Base-by-base conservation (phyloP, 2,113 vertebrate genomes). In the Aptenodytes forsteri region DNA sequence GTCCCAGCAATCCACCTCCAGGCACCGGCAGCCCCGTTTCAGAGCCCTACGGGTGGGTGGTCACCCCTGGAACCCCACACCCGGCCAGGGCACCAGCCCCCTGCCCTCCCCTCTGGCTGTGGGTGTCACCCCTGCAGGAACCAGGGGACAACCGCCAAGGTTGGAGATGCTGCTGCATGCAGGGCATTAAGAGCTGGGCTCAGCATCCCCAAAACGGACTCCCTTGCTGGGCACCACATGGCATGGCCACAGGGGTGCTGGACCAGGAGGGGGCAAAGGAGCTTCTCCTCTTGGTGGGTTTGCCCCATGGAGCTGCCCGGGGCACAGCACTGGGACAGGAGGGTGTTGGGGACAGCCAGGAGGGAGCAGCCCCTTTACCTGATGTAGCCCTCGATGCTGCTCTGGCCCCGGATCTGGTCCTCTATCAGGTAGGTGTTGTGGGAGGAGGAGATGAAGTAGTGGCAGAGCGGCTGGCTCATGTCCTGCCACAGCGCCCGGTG, bases 1-100 rank as follows among this genome's bases (percentile, higher is more conserved):
- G 8, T 99, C 99, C 99, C 99, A 99, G 94, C 99, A 99, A 96
- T 99, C 99, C 93, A 99, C 98, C 95, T 99, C 99, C 40, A 99
- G 98, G 50, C 99, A 99, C 42, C 99, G 99, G 90, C 99, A 99
- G 27, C 99, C 99, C 78, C 99, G 97, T 96, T 99, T 99, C 96
- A 99, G 97, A 64, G 99, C 98, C 96, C 98, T 99, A 84, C 1
- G 80, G 91, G 72, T 78, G 44, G 42, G 69, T 69, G 27, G 70
- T 93, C 65, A 83, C 34, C 55, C n/a, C 59, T 83, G 58, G 86
- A 62, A 87, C 87, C 29, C 14, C 2, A 7, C 21, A 38, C 29
- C 59, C 5, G 3, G 29, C 30, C 40, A 77, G 65, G 47, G 25
- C 44, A 87, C 22, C 34, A 46, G 49, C 16, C 32, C 65, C 32